phyloP scores from a whole-genome alignment of 1,140 invertebrate species.

The Apis dorsata region DNA sequence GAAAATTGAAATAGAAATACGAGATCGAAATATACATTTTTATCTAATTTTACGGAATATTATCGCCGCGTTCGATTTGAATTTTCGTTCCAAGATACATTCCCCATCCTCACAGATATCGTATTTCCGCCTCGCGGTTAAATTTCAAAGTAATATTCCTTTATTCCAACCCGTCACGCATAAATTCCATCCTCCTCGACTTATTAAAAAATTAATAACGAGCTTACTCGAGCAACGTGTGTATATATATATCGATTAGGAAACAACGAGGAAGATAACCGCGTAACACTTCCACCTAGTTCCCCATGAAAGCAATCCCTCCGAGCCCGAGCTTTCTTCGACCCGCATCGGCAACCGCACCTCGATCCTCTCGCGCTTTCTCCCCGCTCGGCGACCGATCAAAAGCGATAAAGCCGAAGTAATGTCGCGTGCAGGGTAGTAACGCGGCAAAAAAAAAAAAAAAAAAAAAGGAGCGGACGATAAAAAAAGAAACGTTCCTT shows the following conservation, averaged over 20 bases:
- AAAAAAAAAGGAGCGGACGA: background rate
- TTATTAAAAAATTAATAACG: background rate
- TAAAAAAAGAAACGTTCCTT: conserved; percentile 55
- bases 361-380: background rate
- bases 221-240: background rate
- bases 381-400: conserved; percentile 16
- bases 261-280: conserved; percentile 2
- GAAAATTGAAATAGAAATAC: too few relatives aligned
- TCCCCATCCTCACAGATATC: too few relatives aligned
- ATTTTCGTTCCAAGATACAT: too few relatives aligned
- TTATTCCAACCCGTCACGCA: too few relatives aligned
- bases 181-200: background rate
- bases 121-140: too few relatives aligned
- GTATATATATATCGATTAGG: background rate
- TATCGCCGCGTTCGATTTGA: too few relatives aligned
- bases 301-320: background rate
- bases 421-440: conserved; percentile 25
- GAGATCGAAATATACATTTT: too few relatives aligned
- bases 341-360: background rate
- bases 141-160: too few relatives aligned
- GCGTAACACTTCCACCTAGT: background rate
- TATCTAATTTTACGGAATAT: too few relatives aligned
- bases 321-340: conserved; percentile 11
- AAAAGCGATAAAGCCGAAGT: conserved; percentile 50
- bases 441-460: conserved; percentile 33